Evolutionary conservation across 1,140 invertebrate species (phyloP).

Genomic region (Zaprionus inermis): DNA sequence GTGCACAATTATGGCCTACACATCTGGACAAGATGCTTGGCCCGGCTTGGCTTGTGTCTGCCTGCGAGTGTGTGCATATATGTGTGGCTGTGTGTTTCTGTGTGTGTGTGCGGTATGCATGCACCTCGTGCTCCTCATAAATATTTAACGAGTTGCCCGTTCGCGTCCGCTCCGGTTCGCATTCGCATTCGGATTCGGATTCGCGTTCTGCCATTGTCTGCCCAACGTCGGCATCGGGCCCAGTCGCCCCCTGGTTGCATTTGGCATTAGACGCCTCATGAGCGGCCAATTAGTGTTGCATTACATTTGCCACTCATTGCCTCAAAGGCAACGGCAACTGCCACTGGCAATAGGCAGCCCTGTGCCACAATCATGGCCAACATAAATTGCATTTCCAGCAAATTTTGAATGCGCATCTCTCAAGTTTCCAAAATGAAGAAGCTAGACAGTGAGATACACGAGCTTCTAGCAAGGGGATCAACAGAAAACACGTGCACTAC

Average conservation of each 20-base stretch:
- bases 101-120: conserved; percentile 46
- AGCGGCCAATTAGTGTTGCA: conserved; percentile 80
- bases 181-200: neutral
- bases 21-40: conserved; percentile 62
- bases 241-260: conserved; percentile 48
- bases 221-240: conserved; percentile 29
- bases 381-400: conserved; percentile 55
- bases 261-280: conserved; percentile 78
- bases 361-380: conserved; percentile 50
- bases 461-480: too few species aligned
- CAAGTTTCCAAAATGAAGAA: neutral
- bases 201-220: conserved; percentile 38
- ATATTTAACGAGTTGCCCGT: conserved; percentile 77
- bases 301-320: conserved; percentile 74
- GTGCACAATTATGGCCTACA: conserved; percentile 79
- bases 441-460: too few species aligned
- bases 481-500: too few species aligned
- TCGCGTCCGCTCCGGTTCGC: conserved; percentile 28
- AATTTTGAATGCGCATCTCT: conserved; percentile 24
- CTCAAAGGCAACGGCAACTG: conserved; percentile 19
- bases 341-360: conserved; percentile 21
- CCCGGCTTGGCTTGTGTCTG: conserved; percentile 6
- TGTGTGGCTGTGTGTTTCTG: conserved; percentile 25
- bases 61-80: conserved; percentile 19
- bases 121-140: conserved; percentile 79